Evolutionary conservation across 2,113 vertebrate genomes (phyloP), one percentile per base, ranked within the genome.

Genomic region (Chaenogobius annularis): DNA sequence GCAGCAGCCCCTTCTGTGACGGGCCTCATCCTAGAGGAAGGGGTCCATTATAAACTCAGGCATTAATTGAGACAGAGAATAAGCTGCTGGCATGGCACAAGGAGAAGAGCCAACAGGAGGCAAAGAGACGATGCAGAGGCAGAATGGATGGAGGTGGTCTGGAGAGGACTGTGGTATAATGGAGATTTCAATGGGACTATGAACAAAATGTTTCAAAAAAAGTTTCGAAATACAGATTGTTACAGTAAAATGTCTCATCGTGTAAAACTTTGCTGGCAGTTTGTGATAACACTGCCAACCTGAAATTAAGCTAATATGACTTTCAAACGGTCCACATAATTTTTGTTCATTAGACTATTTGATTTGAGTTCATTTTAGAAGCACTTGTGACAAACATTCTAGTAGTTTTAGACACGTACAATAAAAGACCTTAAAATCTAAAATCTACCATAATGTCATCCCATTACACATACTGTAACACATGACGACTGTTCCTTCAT

Each of bases 1-100:
- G 85, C 81, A 81, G 75, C 81, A 88, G 85, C 86, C 87, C 88
- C 90, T 87, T 88, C 87, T 83, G 85, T 73, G 87, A 86, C 79
- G 86, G 83, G 87, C 88, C 87, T 86, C 91, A 87, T 89, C 88
- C 87, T 85, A 84, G 76, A 90, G 87, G 88, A 91, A 90, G 87
- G 86, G 81, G 88, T 91, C 88, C 88, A 92, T 91, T 92, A 89
- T 78, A 86, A 90, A 85, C 85, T 82, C 85, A 83, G 80, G 86
- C 89, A 90, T 91, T 91, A 87, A 91, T 91, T 89, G 87, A 90
- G 90, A 90, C 35, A 26, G 74, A 86, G 83, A 85, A 80, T 89
- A 87, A 8, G 86, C 86, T 89, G 64, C 75, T 89, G 86, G 88
- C 89, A 81, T 81, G 56, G 10, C 44, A 61, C 72, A 20, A 82